These are phyloP conservation scores for Drosophila willistoni DNA, from an alignment of 1,140 invertebrate species.

Conservation along the genomic window DNA sequence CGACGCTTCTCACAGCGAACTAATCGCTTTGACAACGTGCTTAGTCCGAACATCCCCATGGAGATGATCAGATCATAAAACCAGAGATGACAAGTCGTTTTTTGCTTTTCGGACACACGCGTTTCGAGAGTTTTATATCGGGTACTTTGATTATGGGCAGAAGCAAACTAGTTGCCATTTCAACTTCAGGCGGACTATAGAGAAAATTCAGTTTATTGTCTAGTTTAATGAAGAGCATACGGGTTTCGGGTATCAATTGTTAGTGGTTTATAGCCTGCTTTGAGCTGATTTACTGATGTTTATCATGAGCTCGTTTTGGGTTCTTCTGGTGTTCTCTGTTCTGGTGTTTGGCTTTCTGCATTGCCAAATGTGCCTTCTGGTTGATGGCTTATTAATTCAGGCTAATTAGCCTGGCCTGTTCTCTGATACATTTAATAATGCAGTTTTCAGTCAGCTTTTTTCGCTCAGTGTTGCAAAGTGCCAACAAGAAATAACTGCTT, in stretches of 20 bases:
- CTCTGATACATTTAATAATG: constrained; percentile 67
- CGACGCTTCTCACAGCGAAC: constrained; percentile 58
- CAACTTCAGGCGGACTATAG: constrained; percentile 13
- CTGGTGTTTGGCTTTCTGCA: constrained; percentile 22
- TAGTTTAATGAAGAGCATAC: constrained; percentile 61
- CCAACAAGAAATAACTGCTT: too few relatives aligned
- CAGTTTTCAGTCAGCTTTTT: constrained; percentile 26
- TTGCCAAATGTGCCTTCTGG: constrained; percentile 32
- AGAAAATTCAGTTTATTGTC: constrained; percentile 53
- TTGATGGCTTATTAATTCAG: constrained; percentile 67
- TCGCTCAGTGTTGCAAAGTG: constrained; percentile 53
- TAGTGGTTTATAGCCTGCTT: constrained; percentile 71
- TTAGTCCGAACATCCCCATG: constrained; percentile 37
- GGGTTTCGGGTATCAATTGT: constrained; percentile 47
- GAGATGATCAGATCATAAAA: constrained; percentile 39
- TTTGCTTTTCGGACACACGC: constrained; percentile 40
- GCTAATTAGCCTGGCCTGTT: constrained; percentile 65
- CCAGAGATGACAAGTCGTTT: constrained; percentile 58
- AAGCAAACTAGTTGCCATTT: constrained; percentile 48
- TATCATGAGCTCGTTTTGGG: constrained; percentile 69
- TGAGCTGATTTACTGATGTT: constrained; percentile 73
- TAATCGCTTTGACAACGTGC: constrained; percentile 32
- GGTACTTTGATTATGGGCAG: constrained; percentile 45
- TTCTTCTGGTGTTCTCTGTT: constrained; percentile 25
- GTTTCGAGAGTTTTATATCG: constrained; percentile 20